Base-by-base conservation (phyloP, 2,797 vertebrate genomes). In the Sebastes diploproa region DNA sequence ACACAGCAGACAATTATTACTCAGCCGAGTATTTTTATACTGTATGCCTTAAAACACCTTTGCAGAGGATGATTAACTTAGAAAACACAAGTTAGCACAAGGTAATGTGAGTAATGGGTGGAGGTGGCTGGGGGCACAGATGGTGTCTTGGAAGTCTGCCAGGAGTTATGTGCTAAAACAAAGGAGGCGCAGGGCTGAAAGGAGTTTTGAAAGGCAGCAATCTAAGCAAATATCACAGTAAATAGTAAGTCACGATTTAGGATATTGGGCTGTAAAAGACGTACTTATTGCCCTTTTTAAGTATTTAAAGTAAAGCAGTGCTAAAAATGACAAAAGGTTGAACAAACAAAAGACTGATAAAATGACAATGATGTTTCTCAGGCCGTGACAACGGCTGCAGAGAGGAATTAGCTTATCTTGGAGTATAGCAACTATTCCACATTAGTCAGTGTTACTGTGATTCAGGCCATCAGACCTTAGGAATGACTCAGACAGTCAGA, bases 361-460 rank as follows among this genome's bases (percentile, higher is more conserved):
- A 69, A 80, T 77, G 29, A 68, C 6, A n/a, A 50, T 50, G 46
- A 50, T 63, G 10, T 72, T 79, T 84, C 70, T 85, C 62, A 83
- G 66, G 27, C 72, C 64, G 32, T 72, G 68, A 80, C 78, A 85
- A 77, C 56, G 46, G 69, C 61, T 75, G 77, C 71, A 66, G 65
- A 80, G 74, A 89, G 52, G 84, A 87, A 91, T 87, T 55, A 80
- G 52, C 82, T 77, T 50, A 71, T 79, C 70, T 81, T 68, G 36
- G 22, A 87, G 63, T 75, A 77, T 72, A 75, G 79, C 77, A 91
- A 76, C 67, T n/a, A 81, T 78, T 81, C 79, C 82, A 58, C 67
- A 90, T 89, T 91, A 89, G 88, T 87, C 90, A 91, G 84, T 77
- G 83, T 84, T 77, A 72, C 73, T 52, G 63, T 91, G 86, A 89